Base-by-base conservation (phyloP, 2,797 vertebrate genomes). In the Urosaurus nigricauda region DNA sequence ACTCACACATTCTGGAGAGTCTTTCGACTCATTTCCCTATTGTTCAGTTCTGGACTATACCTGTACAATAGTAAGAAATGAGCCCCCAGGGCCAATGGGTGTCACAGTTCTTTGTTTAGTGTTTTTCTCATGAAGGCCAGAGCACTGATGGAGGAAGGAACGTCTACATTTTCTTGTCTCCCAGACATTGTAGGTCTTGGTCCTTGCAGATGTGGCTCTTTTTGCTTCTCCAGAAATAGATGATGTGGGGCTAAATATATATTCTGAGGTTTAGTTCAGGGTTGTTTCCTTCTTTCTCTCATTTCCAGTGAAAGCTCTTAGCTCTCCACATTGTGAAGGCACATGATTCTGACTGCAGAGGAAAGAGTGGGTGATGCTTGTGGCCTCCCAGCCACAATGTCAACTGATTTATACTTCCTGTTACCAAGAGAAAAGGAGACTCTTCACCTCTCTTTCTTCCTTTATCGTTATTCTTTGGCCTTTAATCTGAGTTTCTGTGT, bases 341-440 rank as follows among this genome's bases (percentile, higher is more conserved):
- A 26, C 43, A 43, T 0, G 0, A 60, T 91, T 88, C 19, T 37
- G 79, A 87, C 68, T 56, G 51, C 79, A 43, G 88, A 94, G 93
- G 93, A 95, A 95, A 71, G 89, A 87, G 88, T 93, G 88, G 93
- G 83, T 86, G 88, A 88, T 85, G 6, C 47, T 8, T 26, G 17
- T 9, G 77, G 83, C 53, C 21, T 60, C 8, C 8, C 17, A 77
- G 29, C 51, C 87, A 14, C 16, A 2, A 0, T 14, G 73, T 70
- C 60, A 63, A 83, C 83, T 90, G 58, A 16, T 47, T 79, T 87
- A 86, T 65, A 87, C 88, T 96, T 96, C 95, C 95, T 96, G 95
- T 94, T 93, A 81, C 89, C 88, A 90, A 88, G 7, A 37, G 68
- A 16, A 58, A 43, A 35, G 21, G 5, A 90, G 86, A 80, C 90